Conservation (phyloP, 2,888 invertebrate genomes). For the Taphrorychus bicolor region DNA sequence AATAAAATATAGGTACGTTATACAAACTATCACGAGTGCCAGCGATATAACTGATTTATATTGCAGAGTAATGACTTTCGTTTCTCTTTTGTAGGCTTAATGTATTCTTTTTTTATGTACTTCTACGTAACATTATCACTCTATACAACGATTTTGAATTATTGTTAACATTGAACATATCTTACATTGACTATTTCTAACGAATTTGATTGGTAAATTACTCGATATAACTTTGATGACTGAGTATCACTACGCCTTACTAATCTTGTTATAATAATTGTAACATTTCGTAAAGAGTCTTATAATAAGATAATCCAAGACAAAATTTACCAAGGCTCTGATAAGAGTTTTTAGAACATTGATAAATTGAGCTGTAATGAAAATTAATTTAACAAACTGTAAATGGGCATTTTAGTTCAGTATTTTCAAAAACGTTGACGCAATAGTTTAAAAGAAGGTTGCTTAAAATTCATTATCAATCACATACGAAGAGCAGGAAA, state of each 20-base stretch:
- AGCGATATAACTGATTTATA: not conserved
- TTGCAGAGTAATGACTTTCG: not conserved
- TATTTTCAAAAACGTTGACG: too few relatives aligned
- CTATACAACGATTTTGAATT: constrained; percentile 10
- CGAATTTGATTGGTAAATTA: constrained; percentile 23
- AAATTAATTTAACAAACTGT: too few relatives aligned
- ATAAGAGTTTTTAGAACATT: not conserved
- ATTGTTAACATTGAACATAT: constrained; percentile 16
- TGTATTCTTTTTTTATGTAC: too few relatives aligned
- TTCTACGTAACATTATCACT: constrained; percentile 11
- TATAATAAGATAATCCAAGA: not conserved
- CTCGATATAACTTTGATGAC: constrained; percentile 1
- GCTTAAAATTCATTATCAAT: too few relatives aligned
- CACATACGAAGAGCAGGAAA: constrained; percentile 31
- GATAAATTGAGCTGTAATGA: not conserved
- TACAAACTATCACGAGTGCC: not conserved
- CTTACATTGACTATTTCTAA: constrained; percentile 26
- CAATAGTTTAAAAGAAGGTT: too few relatives aligned
- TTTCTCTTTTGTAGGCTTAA: not conserved
- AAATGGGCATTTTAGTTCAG: too few relatives aligned
- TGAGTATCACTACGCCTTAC: constrained; percentile 2
- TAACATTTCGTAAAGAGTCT: not conserved
- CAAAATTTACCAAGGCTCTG: not conserved
- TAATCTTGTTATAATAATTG: not conserved
- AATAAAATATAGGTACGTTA: too few relatives aligned